These are phyloP conservation scores for Cyclargus thomasi DNA, from an alignment of 1,140 invertebrate genomes.

Conservation along the genomic window DNA sequence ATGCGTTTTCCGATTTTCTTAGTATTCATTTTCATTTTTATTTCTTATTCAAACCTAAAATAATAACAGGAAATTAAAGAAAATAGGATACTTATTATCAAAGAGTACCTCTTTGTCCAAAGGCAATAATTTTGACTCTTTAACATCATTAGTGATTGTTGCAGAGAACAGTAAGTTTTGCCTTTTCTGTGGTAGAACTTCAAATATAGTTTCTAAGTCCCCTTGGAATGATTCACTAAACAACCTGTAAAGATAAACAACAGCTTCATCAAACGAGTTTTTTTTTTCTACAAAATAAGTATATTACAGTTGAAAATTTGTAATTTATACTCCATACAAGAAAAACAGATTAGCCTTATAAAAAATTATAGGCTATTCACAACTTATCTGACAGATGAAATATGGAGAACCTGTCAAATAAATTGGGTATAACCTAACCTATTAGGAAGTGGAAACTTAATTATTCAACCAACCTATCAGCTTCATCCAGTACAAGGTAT, in stretches of 20 bases:
- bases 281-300: too few relatives aligned
- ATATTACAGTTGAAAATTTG: too few relatives aligned
- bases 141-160: slow-evolving; percentile 90
- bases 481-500: slow-evolving; percentile 95
- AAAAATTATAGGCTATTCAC: too few relatives aligned
- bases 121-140: slow-evolving; percentile 61
- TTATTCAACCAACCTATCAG: slow-evolving; percentile 79
- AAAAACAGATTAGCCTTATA: background rate
- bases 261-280: background rate
- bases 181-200: slow-evolving; percentile 84
- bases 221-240: slow-evolving; percentile 88
- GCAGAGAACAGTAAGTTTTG: slow-evolving; percentile 96
- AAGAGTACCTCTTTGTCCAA: slow-evolving; percentile 67
- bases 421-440: too few relatives aligned
- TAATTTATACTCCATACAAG: too few relatives aligned
- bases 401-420: too few relatives aligned
- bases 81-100: background rate
- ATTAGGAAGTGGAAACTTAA: background rate
- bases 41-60: too few relatives aligned
- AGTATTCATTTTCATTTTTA: too few relatives aligned
- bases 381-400: too few relatives aligned
- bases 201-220: slow-evolving; percentile 89
- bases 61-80: too few relatives aligned
- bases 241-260: slow-evolving; percentile 64
- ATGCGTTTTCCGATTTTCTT: too few relatives aligned